Evolutionary conservation across 2,797 vertebrate genomes (phyloP).

Genomic region (Crenuchus spilurus): DNA sequence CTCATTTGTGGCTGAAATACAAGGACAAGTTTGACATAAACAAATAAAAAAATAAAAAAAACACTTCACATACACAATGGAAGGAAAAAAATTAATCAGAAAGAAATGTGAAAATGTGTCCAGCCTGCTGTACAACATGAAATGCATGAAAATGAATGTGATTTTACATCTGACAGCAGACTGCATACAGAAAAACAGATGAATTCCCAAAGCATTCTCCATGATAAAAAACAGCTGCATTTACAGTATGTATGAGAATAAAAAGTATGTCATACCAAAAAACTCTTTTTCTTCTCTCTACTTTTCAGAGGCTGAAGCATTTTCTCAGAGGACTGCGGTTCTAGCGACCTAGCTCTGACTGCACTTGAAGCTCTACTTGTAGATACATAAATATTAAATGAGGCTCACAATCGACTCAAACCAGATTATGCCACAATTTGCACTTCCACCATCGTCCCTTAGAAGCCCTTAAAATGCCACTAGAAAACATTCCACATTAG

Average conservation of each 20-base stretch:
- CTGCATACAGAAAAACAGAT: neutral
- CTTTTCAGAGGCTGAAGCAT: neutral
- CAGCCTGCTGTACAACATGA: neutral
- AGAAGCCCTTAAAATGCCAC: neutral
- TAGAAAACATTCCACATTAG: neutral
- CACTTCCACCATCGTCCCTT: neutral
- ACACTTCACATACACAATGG: too few species aligned
- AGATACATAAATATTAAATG: conserved; percentile 68
- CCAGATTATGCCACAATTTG: conserved; percentile 2
- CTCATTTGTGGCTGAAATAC: neutral
- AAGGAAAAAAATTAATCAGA: neutral
- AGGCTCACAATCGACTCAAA: conserved; percentile 47
- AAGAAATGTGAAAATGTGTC: neutral
- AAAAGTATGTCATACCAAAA: conserved; percentile 27
- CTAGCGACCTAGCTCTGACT: neutral
- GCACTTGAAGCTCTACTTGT: conserved; percentile 34
- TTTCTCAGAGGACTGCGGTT: conserved; percentile 15
- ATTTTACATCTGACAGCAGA: neutral
- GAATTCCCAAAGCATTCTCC: neutral
- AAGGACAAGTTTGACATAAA: too few species aligned
- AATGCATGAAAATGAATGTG: neutral
- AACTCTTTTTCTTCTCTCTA: neutral
- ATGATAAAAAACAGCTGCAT: neutral
- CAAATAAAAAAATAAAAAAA: too few species aligned
- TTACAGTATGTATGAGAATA: neutral